phyloP scores from a whole-genome alignment of 1,140 invertebrate species.

The Drosophila nigrodunni region DNA sequence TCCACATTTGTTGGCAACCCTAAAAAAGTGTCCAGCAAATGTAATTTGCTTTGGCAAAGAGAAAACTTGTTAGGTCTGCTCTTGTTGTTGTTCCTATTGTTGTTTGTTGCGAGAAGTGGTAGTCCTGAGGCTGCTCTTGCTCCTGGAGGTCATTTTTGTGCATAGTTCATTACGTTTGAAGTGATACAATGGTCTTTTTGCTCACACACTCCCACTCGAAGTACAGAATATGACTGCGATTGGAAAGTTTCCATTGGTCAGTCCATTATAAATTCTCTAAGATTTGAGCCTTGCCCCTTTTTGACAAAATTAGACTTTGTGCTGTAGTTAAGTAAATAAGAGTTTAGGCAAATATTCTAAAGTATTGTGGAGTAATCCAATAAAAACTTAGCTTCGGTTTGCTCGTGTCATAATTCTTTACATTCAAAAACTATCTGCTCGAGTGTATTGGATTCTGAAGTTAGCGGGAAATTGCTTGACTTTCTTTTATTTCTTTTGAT shows the following conservation, averaged over 20 bases:
- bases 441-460: slow-evolving; percentile 23
- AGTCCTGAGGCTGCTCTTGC: slow-evolving; percentile 35
- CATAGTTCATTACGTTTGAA: slow-evolving; percentile 81
- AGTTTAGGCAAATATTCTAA: too few species aligned
- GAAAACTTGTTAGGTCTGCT: slow-evolving; percentile 65
- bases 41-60: slow-evolving; percentile 65
- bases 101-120: neutral
- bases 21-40: slow-evolving; percentile 59
- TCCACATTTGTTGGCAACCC: slow-evolving; percentile 56
- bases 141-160: slow-evolving; percentile 76
- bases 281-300: neutral
- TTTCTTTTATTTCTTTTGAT: slow-evolving; percentile 20
- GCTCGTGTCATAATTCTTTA: too few species aligned
- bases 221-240: slow-evolving; percentile 26
- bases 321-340: too few species aligned
- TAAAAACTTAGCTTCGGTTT: neutral
- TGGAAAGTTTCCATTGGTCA: slow-evolving; percentile 32
- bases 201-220: slow-evolving; percentile 19
- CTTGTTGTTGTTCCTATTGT: slow-evolving; percentile 25
- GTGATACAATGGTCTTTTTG: slow-evolving; percentile 64
- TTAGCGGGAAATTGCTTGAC: slow-evolving; percentile 31
- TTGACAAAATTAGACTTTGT: neutral
- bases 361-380: neutral
- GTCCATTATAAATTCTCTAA: neutral
- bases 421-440: neutral